These are phyloP conservation scores for Lepidothrix coronata DNA, from an alignment of 2,113 vertebrate genomes.

Conservation along the genomic window DNA sequence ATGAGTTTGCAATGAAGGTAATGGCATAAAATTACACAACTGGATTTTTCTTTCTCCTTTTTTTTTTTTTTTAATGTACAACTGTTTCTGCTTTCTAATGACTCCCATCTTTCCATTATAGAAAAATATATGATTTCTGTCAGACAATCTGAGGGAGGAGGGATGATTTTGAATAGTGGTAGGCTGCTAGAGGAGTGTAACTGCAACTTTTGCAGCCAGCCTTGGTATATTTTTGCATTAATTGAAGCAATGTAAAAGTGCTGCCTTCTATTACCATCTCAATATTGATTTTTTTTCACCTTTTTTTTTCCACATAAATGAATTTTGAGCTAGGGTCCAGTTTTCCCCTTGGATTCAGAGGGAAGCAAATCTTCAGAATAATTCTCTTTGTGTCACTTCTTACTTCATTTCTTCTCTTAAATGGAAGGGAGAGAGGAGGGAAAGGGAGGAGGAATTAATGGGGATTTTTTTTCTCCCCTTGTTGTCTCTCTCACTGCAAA, in stretches of 20 bases:
- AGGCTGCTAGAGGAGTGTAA: neutral
- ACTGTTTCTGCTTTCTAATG: neutral
- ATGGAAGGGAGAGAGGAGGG: neutral
- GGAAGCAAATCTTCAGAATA: neutral
- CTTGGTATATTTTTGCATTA: neutral
- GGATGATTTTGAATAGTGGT: neutral
- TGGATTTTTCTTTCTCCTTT: neutral
- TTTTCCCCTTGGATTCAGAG: neutral
- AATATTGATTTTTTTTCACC: neutral
- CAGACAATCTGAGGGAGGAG: neutral
- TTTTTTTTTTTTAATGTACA: neutral
- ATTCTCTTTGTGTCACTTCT: neutral
- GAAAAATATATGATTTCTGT: neutral
- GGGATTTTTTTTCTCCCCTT: fast-evolving
- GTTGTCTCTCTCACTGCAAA: neutral
- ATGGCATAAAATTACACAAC: neutral
- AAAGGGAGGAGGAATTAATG: neutral
- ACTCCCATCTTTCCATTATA: neutral
- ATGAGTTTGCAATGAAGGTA: slow-evolving; percentile 99
- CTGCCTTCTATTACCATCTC: neutral
- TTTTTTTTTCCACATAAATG: neutral
- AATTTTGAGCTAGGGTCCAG: neutral
- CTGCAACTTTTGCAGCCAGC: neutral
- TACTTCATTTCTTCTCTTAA: neutral
- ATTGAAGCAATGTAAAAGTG: neutral